A percentile compares a stretch with the other conserved stretches of the same genome.
phyloP scores from a whole-genome alignment of 2,888 invertebrate genomes.

The Diadegma fenestrale region DNA sequence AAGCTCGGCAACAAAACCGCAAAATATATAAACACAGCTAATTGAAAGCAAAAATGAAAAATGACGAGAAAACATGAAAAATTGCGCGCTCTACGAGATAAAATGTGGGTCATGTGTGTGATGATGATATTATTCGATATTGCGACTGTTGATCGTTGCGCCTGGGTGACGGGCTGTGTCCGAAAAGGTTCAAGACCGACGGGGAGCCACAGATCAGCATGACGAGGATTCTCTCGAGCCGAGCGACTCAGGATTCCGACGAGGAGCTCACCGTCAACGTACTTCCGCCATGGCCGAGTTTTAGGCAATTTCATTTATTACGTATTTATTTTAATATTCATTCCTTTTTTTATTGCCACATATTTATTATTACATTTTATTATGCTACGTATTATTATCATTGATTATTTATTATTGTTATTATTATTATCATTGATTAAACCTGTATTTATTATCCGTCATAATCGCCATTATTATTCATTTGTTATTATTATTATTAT shows the following conservation, averaged over 20 bases:
- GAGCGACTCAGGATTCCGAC: conserved; percentile 83
- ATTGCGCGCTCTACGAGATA: too few species aligned
- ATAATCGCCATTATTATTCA: conserved; percentile 46
- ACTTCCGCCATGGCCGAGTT: conserved; percentile 85
- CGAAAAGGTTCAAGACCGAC: conserved; percentile 84
- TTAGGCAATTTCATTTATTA: conserved; percentile 85
- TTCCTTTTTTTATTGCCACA: conserved; percentile 74
- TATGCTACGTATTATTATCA: conserved; percentile 69
- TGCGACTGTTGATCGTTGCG: conserved; percentile 83
- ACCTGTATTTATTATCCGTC: conserved; percentile 12
- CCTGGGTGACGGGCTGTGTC: conserved; percentile 80
- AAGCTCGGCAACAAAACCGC: not conserved
- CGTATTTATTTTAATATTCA: conserved; percentile 81
- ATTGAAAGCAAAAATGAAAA: conserved; percentile 12
- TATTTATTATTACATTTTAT: conserved; percentile 55
- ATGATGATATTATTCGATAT: conserved; percentile 77
- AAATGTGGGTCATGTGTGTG: conserved; percentile 69
- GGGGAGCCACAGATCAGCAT: conserved; percentile 83
- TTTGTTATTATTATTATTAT: conserved; percentile 47
- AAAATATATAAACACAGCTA: not conserved
- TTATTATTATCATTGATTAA: conserved; percentile 63
- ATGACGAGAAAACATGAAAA: too few species aligned
- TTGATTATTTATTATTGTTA: conserved; percentile 51
- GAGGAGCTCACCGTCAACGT: conserved; percentile 85
- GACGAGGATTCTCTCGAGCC: conserved; percentile 79